Conservation (phyloP, 2,888 invertebrate genomes). For the Dryobotodes eremita region DNA sequence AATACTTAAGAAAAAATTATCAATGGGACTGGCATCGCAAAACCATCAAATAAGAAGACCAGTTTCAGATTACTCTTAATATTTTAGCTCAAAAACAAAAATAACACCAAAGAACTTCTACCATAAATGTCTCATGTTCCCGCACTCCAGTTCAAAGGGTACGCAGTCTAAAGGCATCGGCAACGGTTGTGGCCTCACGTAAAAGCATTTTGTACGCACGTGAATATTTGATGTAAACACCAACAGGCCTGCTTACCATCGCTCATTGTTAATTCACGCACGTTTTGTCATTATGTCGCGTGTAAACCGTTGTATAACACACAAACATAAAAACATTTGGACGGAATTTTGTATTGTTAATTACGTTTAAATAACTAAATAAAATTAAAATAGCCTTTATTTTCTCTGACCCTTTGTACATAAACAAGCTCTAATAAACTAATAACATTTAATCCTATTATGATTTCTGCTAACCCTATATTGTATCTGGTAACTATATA, state of each 20-base stretch:
- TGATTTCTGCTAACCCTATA: too few relatives aligned
- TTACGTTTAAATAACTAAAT: background rate
- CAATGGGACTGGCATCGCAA: too few relatives aligned
- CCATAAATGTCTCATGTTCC: too few relatives aligned
- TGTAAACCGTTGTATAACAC: constrained; percentile 15
- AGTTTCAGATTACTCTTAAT: background rate
- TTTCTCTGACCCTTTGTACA: too few relatives aligned
- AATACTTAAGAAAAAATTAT: too few relatives aligned
- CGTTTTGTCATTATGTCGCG: constrained; percentile 27
- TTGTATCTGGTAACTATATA: too few relatives aligned
- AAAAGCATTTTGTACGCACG: constrained; percentile 60
- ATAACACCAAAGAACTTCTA: background rate
- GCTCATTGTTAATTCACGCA: constrained; percentile 60
- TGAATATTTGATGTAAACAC: constrained; percentile 64
- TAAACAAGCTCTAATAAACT: too few relatives aligned
- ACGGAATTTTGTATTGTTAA: constrained; percentile 9
- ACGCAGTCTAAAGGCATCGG: constrained; percentile 15
- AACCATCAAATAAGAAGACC: background rate
- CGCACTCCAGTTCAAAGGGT: background rate
- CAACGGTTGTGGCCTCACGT: constrained; percentile 43
- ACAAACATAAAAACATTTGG: constrained; percentile 9
- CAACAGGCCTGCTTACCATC: constrained; percentile 47
- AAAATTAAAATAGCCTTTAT: too few relatives aligned
- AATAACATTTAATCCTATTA: too few relatives aligned
- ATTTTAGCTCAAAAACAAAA: too few relatives aligned